phyloP scores from a whole-genome alignment of 2,888 invertebrate species.

The Chrysopilus asiliformis region DNA sequence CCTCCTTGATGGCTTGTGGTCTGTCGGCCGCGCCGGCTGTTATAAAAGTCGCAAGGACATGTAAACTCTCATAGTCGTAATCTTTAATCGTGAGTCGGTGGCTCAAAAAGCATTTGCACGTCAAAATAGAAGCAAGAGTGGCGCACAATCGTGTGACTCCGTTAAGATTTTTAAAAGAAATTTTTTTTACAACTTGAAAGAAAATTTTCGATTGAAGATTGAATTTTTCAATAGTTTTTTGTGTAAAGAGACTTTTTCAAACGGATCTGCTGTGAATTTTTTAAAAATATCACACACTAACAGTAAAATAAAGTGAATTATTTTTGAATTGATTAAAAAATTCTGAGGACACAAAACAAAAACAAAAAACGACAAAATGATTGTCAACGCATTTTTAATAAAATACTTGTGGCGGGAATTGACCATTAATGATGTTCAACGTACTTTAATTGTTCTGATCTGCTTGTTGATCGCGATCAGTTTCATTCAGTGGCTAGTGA shows the following conservation, averaged over 20 bases:
- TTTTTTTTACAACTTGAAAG: no score
- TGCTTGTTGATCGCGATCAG: constrained; percentile 27
- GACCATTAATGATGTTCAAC: constrained; percentile 27
- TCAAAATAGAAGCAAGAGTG: constrained; percentile 1
- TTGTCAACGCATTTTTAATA: constrained; percentile 29
- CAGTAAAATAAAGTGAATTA: neutral
- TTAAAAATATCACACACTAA: neutral
- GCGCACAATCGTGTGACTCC: no score
- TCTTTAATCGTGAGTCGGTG: constrained; percentile 20
- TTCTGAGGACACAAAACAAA: no score
- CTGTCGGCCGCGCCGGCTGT: constrained; percentile 22
- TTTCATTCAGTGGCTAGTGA: constrained; percentile 31
- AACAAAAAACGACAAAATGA: constrained; percentile 17
- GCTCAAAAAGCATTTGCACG: constrained; percentile 14
- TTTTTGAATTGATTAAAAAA: neutral
- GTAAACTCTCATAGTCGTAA: constrained; percentile 37
- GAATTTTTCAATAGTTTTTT: neutral
- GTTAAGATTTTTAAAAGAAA: no score
- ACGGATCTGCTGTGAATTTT: neutral
- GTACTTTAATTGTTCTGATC: constrained; percentile 29
- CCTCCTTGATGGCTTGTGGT: no score
- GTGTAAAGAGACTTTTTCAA: no score
- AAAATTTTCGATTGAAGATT: neutral
- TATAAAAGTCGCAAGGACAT: constrained; percentile 39
- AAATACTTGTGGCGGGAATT: constrained; percentile 28